Evolutionary conservation across 2,888 invertebrate species (phyloP).

Genomic region (Volucella bombylans): DNA sequence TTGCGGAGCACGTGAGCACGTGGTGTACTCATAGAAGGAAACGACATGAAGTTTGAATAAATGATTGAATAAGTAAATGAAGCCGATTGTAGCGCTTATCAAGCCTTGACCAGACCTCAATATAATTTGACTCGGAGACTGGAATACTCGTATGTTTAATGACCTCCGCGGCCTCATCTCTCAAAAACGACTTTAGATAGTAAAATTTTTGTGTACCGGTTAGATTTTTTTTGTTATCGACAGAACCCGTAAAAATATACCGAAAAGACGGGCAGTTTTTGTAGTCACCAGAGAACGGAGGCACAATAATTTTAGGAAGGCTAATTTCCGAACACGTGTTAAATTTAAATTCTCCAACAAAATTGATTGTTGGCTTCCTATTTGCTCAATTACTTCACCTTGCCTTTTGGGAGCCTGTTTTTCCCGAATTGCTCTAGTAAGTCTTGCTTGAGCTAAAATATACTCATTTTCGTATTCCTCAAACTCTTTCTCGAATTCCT

Average conservation of each 20-base stretch:
- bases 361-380: background rate
- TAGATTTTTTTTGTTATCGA: background rate
- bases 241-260: background rate
- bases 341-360: background rate
- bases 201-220: background rate
- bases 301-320: background rate
- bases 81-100: too few species aligned
- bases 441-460: background rate
- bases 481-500: too few species aligned
- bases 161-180: too few species aligned
- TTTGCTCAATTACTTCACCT: background rate
- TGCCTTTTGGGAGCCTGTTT: background rate
- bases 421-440: slow-evolving; percentile 15
- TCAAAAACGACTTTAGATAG: too few species aligned
- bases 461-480: too few species aligned
- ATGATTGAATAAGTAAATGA: too few species aligned
- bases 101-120: too few species aligned
- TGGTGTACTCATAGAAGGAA: background rate
- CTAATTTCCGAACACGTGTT: background rate
- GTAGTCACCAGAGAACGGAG: background rate
- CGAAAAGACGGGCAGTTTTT: background rate
- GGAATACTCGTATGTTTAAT: too few species aligned
- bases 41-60: slow-evolving; percentile 5
- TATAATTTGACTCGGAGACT: too few species aligned
- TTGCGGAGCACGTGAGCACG: too few species aligned